Base-by-base conservation (phyloP, 2,888 invertebrate genomes). In the Trachelus stipa region DNA sequence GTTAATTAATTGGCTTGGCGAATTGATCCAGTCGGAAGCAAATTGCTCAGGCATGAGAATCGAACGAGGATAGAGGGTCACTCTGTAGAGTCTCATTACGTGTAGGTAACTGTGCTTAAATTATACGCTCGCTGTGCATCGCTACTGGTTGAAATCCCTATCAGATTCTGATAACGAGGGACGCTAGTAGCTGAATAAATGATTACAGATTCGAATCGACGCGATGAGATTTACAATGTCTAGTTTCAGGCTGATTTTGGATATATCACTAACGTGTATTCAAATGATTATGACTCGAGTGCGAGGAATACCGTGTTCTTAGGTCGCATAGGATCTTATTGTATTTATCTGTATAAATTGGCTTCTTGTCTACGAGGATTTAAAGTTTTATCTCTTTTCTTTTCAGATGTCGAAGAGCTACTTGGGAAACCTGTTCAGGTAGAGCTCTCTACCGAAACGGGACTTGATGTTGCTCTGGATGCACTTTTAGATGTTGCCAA, bases 341-440 rank as follows among this genome's bases (percentile, higher is more conserved):
- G 15, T 56, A 9, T 23, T 56, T 56, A 23, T 56, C 2, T 56
- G 56, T 23, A 56, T 23, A 23, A 23, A 23, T 15, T 56, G 23
- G 2, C 56, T 15, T 23, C 23, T 56, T 56, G 23, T 56, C 23
- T 23, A 31, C 1, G 71, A 30, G 1, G 12, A 71, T 31, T 71
- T 15, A 31, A 71, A n/a, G 71, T 4, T 71, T 71, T 2, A 12
- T 71, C 3, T 4, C 31, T 78, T 79, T 81, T 80, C 34, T 79
- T 92, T 91, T 69, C 92, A 96, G 97, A 95, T 90, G 94, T 96
- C 68, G 95, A 95, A 87, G 93, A 94, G 76, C 92, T 96, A 82
- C 92, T 97, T 75, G 97, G 96, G 6, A 94, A 94, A 85, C 96
- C 96, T n/a, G 95, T 96, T 86, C 96, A 95, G 91, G 93, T 93